Conservation (phyloP, 2,113 vertebrate species). For the Thunnus maccoyii region DNA sequence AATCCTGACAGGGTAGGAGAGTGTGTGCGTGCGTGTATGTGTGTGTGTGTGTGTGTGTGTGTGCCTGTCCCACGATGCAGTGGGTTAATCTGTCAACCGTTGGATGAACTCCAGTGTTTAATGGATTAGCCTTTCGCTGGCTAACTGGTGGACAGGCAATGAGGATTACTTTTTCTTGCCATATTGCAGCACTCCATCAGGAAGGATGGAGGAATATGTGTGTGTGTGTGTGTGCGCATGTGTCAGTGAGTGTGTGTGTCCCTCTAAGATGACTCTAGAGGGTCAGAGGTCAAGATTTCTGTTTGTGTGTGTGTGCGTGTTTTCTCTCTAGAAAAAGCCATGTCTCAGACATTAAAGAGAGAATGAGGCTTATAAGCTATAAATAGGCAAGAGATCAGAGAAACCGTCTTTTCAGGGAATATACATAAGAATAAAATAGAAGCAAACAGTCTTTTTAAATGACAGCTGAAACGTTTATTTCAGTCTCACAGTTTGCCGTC, state of each 20-base stretch:
- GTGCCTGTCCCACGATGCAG: constrained; percentile 37
- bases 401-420: constrained; percentile 30
- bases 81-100: constrained; percentile 67
- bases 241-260: not conserved
- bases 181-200: constrained; percentile 10
- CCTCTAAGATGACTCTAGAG: not conserved
- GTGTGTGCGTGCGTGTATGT: constrained; percentile 17
- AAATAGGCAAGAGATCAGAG: constrained; percentile 48
- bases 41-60: constrained; percentile 7
- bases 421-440: constrained; percentile 20
- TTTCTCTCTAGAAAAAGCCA: not conserved
- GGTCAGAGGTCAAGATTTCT: constrained; percentile 30
- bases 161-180: constrained; percentile 55
- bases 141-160: constrained; percentile 53
- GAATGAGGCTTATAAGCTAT: constrained; percentile 22
- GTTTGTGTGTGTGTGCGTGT: not conserved
- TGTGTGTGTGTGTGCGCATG: not conserved
- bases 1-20: not conserved
- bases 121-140: constrained; percentile 66
- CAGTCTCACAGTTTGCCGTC: constrained; percentile 31
- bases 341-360: not conserved
- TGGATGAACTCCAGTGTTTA: constrained; percentile 69
- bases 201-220: not conserved
- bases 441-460: constrained; percentile 39
- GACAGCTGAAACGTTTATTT: constrained; percentile 66